Evolutionary conservation across 2,888 invertebrate genomes (phyloP), one percentile per base, ranked within the genome.

Genomic region (Diploptera punctata): DNA sequence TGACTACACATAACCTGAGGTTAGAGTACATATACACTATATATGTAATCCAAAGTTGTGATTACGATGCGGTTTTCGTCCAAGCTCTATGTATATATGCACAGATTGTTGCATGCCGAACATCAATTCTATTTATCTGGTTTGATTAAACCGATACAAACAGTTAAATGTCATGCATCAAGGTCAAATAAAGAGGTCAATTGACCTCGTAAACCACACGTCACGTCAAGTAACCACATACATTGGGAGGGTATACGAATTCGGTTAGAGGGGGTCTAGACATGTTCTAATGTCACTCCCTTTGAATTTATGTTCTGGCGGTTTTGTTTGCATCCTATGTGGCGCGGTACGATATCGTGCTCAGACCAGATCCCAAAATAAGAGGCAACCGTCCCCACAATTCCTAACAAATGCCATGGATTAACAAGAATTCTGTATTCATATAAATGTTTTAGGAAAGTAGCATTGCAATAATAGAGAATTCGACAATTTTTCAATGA

Each of bases 161-260:
- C 38, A 21, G 62, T 43, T 16, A 21, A 62, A 44, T 44, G 26
- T 9, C 47, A 47, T 65, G 65, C 47, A 47, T n/a, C 44, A 65
- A 65, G 65, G 65, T 65, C 65, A 65, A 65, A 65, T 65, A 47
- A 65, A 65, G 65, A 65, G 65, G 65, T 65, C 65, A 65, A 65
- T 65, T 65, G 65, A 65, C 65, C 65, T 65, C 65, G 65, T 65
- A 65, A 65, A 65, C 65, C 47, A 47, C 44, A 26, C 65, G 65
- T 65, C 65, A 65, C 65, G 65, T 65, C 61, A 61, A 38, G 61
- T 57, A 57, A 57, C 57, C 57, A 24, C 57, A 57, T 57, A 29
- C 57, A 57, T n/a, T 29, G 29, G 16, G 33, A 10, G 5, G 7
- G 7, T 5, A 33, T 7, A 7, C 10, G 7, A 10, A 33, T 33